Evolutionary conservation across 2,797 vertebrate species (phyloP), one percentile per base, ranked within the genome.

Genomic region (Danio choprae): DNA sequence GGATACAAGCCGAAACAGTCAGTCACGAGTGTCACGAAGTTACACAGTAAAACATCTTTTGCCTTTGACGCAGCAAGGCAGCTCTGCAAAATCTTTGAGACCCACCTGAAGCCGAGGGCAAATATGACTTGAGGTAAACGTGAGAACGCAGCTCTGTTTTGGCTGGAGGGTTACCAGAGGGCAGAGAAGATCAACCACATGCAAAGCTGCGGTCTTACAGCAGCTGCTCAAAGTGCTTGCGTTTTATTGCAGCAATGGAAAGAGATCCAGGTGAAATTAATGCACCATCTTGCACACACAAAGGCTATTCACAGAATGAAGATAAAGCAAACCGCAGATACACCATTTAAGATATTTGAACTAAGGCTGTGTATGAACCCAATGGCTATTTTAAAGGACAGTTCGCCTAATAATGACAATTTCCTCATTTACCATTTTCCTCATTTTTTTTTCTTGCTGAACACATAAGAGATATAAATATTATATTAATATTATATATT

Each of bases 141-240:
- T 77, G 63, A 68, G 53, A 77, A 55, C 20, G 1, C 64, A 16
- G 10, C 72, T 51, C 41, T 38, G 51, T 77, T 77, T 77, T 44
- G 63, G 20, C 40, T 58, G 29, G 22, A 44, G 7, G 53, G 40
- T 68, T 68, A 58, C 41, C 41, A 79, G 46, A 40, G 50, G 20
- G 18, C 38, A 58, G 63, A 18, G 22, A 74, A 40, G 29, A 68
- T 50, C 13, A 80, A 55, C 77, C 64, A 64, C 58, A 89, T 86
- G 86, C 84, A 90, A 91, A 91, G 74, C 77, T 74, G 62, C 40
- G 62, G 38, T n/a, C 77, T 53, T 74, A 80, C 44, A 64, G 84
- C 58, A 38, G 10, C 60, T 16, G 53, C 41, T 65, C n/a, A 15
- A 44, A 29, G 29, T 11, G 4, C 51, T 41, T 16, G 11, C 71